Evolutionary conservation across 2,797 vertebrate species (phyloP), one percentile per base, ranked within the genome.

Genomic region (Pyrrhura leucotis): DNA sequence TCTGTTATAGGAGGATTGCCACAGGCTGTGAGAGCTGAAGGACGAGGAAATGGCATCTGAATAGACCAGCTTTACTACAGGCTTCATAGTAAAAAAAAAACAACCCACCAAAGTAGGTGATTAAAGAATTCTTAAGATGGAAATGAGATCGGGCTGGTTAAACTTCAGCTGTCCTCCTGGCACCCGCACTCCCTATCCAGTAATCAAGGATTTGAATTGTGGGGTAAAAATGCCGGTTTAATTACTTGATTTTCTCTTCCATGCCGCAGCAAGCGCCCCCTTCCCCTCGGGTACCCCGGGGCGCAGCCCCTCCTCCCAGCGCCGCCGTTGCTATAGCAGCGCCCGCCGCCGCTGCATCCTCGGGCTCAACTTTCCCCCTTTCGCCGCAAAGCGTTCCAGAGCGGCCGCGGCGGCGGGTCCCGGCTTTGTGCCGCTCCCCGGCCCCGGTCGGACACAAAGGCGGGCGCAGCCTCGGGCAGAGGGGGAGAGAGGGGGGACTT

Each of bases 321-420:
- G 9, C 89, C 21, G 89, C 82, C 3, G 97, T 98, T 97, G 89
- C 97, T 93, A 97, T 97, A 61, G 97, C 96, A 98, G 88, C 94
- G 61, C 62, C 53, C 33, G 54, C 56, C 62, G 89, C 58, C 33
- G 59, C 66, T 67, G 89, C 90, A 93, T 94, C 97, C 97, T 95
- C 92, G 79, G 95, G 12, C 82, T 94, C 97, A 96, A 97, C 97
- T 97, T 95, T 95, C 78, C 76, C 93, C 44, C 54, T 22, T 22
- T 76, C 50, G 23, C 71, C 92, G 31, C 4, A 83, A 78, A 93
- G 95, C 93, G 42, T 92, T 89, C 92, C 90, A 2, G 62, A 66
- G 68, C 28, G 12, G n/a, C 54, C 66, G 81, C 9, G 42, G 77
- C 15, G 8, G 48, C 42, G 40, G 66, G 63, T 12, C 35, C 82